Conservation (phyloP, 2,797 vertebrate species). For the Decapterus maruadsi region DNA sequence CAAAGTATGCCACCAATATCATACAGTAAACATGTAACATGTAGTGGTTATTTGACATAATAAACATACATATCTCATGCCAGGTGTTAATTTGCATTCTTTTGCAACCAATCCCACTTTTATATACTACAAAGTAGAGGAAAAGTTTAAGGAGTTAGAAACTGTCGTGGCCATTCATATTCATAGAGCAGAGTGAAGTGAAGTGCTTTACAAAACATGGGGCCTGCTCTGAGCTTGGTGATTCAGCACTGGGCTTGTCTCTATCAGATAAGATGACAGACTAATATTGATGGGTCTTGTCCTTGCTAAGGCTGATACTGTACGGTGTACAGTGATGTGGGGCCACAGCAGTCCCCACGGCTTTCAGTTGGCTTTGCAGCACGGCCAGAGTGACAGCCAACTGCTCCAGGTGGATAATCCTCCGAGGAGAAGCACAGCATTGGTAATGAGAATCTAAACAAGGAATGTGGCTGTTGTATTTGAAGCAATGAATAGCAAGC, state of each 20-base stretch:
- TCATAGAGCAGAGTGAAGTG: slow-evolving; percentile 56
- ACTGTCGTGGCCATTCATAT: slow-evolving; percentile 58
- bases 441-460: slow-evolving; percentile 59
- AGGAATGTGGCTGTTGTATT: slow-evolving; percentile 53
- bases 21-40: neutral
- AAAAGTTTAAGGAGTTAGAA: slow-evolving; percentile 46
- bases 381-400: slow-evolving; percentile 72
- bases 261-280: slow-evolving; percentile 79
- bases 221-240: slow-evolving; percentile 54
- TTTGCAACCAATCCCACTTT: slow-evolving; percentile 6
- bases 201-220: slow-evolving; percentile 62
- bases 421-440: slow-evolving; percentile 58
- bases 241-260: slow-evolving; percentile 79
- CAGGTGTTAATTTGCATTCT: neutral
- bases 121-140: slow-evolving; percentile 27
- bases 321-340: slow-evolving; percentile 61
- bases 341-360: slow-evolving; percentile 55
- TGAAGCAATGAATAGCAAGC: slow-evolving; percentile 54
- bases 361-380: slow-evolving; percentile 58
- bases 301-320: slow-evolving; percentile 78
- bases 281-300: slow-evolving; percentile 82
- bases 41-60: neutral
- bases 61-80: neutral
- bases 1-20: neutral
- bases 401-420: slow-evolving; percentile 65